These are phyloP conservation scores for Leptinotarsa peninsularis DNA, from an alignment of 2,888 invertebrate species.

Conservation along the genomic window DNA sequence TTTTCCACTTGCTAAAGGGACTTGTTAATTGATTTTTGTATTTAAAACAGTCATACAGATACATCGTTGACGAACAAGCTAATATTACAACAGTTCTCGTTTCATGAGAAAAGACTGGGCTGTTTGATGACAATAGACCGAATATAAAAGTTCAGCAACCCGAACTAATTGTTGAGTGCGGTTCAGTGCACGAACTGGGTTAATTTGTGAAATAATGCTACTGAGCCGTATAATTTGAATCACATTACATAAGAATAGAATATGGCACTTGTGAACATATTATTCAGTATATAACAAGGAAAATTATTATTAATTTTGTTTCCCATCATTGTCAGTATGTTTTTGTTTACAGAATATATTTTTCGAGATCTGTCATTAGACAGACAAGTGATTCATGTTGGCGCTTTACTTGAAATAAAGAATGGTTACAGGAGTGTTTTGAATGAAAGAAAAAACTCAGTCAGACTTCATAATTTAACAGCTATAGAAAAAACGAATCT, in stretches of 20 bases:
- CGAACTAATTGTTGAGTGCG: conserved; percentile 7
- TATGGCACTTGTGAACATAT: neutral
- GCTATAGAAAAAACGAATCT: too few species aligned
- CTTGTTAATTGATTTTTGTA: too few species aligned
- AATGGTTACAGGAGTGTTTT: too few species aligned
- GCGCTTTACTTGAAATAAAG: too few species aligned
- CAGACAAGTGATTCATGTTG: neutral
- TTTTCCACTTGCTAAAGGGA: too few species aligned
- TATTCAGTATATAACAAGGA: neutral
- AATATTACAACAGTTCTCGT: too few species aligned
- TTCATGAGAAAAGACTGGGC: neutral
- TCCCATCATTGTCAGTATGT: conserved; percentile 4
- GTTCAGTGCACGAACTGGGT: conserved; percentile 5
- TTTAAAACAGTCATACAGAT: too few species aligned
- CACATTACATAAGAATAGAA: conserved; percentile 29
- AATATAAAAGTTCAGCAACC: conserved; percentile 12
- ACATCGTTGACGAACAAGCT: too few species aligned
- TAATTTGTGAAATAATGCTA: conserved; percentile 22
- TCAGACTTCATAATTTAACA: too few species aligned
- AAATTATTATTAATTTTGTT: neutral
- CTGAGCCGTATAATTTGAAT: conserved; percentile 32
- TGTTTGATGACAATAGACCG: neutral
- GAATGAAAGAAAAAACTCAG: too few species aligned
- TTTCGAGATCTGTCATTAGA: neutral
- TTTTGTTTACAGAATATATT: neutral